These are phyloP conservation scores for Podarcis lilfordi DNA, from an alignment of 2,797 vertebrate species.

Conservation along the genomic window DNA sequence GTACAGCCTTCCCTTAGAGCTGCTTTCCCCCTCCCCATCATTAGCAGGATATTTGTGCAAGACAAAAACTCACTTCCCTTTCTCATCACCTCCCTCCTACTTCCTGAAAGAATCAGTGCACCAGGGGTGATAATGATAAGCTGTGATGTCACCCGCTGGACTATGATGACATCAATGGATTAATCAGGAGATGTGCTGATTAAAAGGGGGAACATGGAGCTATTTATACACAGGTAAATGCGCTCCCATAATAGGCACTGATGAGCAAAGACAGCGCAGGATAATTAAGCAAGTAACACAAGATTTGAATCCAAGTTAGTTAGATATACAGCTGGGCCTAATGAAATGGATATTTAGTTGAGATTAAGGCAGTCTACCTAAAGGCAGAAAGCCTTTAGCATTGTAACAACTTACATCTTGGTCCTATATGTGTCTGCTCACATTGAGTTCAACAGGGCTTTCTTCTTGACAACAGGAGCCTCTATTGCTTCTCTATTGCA, in stretches of 20 bases:
- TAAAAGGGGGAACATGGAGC: constrained; percentile 36
- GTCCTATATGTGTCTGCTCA: too few relatives aligned
- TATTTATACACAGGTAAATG: constrained; percentile 49
- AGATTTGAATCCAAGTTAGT: background rate
- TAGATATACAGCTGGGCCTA: constrained; percentile 7
- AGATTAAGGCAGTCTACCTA: background rate
- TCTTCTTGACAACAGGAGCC: too few relatives aligned
- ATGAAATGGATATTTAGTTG: background rate
- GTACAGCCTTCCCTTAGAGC: background rate
- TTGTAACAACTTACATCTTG: background rate
- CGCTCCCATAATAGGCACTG: background rate
- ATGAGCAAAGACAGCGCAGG: background rate
- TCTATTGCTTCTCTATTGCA: too few relatives aligned
- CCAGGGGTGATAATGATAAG: constrained; percentile 39
- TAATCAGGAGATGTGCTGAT: constrained; percentile 55
- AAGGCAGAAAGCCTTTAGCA: background rate
- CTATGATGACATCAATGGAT: constrained; percentile 32
- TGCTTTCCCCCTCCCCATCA: constrained; percentile 5
- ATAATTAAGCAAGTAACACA: background rate
- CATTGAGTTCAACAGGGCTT: too few relatives aligned
- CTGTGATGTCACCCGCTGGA: constrained; percentile 35
- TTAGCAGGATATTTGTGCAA: constrained; percentile 53
- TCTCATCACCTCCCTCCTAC: constrained; percentile 53
- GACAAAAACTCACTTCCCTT: constrained; percentile 50
- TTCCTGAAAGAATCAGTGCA: constrained; percentile 33